phyloP scores from a whole-genome alignment of 1,140 invertebrate genomes.

The Drosophila erecta region DNA sequence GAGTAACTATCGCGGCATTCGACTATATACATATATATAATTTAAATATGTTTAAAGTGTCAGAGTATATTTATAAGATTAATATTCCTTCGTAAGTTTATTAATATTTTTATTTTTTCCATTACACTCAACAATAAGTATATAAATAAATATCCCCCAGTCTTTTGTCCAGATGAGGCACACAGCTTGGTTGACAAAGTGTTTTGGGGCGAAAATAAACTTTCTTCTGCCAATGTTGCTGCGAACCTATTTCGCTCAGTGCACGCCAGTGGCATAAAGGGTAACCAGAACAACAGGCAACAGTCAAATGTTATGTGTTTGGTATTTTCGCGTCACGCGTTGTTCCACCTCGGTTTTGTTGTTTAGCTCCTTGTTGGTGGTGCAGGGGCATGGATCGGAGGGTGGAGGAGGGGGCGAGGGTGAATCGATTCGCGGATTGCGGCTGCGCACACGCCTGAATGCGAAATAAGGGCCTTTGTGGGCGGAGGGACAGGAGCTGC shows the following conservation, averaged over 20 bases:
- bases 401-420: not conserved
- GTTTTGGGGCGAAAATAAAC: too few species aligned
- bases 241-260: conserved; percentile 35
- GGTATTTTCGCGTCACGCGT: conserved; percentile 81
- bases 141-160: too few species aligned
- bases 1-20: too few species aligned
- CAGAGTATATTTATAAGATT: too few species aligned
- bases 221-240: too few species aligned
- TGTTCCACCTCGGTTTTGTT: conserved; percentile 61
- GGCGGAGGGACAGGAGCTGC: not conserved
- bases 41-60: too few species aligned
- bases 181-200: too few species aligned
- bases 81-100: too few species aligned
- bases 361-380: conserved; percentile 5
- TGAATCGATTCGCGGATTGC: conserved; percentile 55
- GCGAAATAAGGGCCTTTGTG: conserved; percentile 44
- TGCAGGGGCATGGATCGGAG: not conserved
- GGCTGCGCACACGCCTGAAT: conserved; percentile 80
- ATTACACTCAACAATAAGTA: too few species aligned
- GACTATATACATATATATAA: too few species aligned
- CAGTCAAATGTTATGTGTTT: conserved; percentile 74
- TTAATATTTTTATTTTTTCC: too few species aligned
- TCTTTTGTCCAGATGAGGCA: too few species aligned
- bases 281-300: conserved; percentile 57
- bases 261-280: conserved; percentile 58